Base-by-base conservation (phyloP, 2,797 vertebrate species). In the Sebastes trivittatus region DNA sequence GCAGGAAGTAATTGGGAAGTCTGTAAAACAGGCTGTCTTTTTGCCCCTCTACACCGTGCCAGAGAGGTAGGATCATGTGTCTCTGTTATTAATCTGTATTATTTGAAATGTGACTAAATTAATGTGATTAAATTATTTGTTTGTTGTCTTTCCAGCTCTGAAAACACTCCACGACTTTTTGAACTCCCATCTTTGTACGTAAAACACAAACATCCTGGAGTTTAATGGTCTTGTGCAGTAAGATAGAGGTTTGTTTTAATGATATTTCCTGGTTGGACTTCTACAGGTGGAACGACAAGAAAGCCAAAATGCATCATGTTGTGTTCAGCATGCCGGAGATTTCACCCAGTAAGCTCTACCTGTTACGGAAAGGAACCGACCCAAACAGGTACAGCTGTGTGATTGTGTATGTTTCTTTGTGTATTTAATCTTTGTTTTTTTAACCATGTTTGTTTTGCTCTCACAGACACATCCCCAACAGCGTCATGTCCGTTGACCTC, bases 151-250 rank as follows among this genome's bases (percentile, higher is more conserved):
- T 95, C 72, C 88, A 99, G 98, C 90, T 96, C 96, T 38, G 97
- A 97, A 64, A 95, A 94, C 36, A 84, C 94, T 9, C 95, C 96
- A 22, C 94, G 95, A 6, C 95, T 98, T 80, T 97, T 97, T 93
- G 97, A 98, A 82, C 94, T 99, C 71, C 98, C 98, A 1, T 98
- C 97, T 86, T 92, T 99, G 98, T 99, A 95, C 94, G 98, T 97
- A 72, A 82, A 68, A 10, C 68, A 69, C 25, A 78, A 67, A 49
- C 30, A 65, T 42, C 6, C 1, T 4, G 20, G 2, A 38, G 23
- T 68, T 78, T 22, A 29, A 11, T 52, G 25, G 5, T 76, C 4
- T 4, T 80, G 20, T 46, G 34, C 10, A 23, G 20, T 8, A 14
- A 59, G 3, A 46, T 11, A 2, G 6, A 1, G 1, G 6, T 81